phyloP scores from a whole-genome alignment of 2,797 vertebrate genomes.

The Gymnopithys bicolor region DNA sequence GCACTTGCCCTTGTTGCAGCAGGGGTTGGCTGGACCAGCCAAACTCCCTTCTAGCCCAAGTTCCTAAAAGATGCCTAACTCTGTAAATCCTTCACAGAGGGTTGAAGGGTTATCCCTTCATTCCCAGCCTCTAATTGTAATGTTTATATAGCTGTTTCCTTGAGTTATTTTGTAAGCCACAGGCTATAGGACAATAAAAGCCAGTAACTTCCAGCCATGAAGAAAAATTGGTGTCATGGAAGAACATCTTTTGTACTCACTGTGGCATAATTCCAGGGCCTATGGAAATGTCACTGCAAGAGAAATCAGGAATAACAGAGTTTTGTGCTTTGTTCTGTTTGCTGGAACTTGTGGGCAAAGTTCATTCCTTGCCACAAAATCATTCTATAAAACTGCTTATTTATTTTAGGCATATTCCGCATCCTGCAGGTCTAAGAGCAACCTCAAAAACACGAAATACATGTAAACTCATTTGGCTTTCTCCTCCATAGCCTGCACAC shows the following conservation, averaged over 20 bases:
- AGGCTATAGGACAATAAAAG: neutral
- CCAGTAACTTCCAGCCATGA: neutral
- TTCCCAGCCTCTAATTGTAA: neutral
- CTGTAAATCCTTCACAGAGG: neutral
- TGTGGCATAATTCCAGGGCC: neutral
- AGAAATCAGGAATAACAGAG: neutral
- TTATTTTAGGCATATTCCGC: neutral
- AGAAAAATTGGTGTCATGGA: neutral
- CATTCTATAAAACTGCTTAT: neutral
- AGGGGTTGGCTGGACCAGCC: fast-evolving
- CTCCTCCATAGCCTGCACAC: neutral
- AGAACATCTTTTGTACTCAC: neutral
- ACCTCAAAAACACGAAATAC: neutral
- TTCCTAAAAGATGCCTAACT: neutral
- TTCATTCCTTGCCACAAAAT: neutral
- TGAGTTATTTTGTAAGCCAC: neutral
- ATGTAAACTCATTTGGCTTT: neutral
- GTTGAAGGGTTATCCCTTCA: neutral
- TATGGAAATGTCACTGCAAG: neutral
- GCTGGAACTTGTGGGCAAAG: neutral
- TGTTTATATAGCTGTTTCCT: neutral
- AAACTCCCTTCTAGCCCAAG: neutral
- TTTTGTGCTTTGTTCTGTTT: neutral
- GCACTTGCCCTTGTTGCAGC: fast-evolving
- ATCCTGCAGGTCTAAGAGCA: neutral